Base-by-base conservation (phyloP, 2,113 vertebrate species). In the Chlamydotis undulata region DNA sequence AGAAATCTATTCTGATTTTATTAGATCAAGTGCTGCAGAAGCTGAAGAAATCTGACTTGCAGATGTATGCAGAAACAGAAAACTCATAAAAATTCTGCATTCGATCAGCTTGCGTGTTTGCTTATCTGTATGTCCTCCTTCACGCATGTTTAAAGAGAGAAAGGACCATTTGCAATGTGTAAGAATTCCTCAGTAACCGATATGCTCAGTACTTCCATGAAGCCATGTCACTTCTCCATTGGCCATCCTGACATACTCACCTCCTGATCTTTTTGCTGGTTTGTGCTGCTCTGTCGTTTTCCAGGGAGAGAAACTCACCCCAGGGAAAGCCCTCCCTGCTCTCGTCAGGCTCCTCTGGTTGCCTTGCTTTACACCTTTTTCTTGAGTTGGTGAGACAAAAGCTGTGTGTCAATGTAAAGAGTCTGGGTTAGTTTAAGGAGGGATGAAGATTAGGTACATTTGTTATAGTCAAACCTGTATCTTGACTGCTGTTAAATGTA, bases 201-300 rank as follows among this genome's bases (percentile, higher is more conserved):
- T 28, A 49, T 26, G 29, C 41, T 60, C 12, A 22, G 15, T 55
- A 43, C 52, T 78, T 89, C 65, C 49, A 21, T 39, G n/a, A 75
- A 60, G 26, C 18, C 13, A 10, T 31, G 21, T 25, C 29, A 61
- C 19, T 77, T 74, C 37, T 71, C 12, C 3, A 4, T 59, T 0
- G 0, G 5, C 47, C 2, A 0, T 57, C 63, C n/a, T n/a, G 37
- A 47, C n/a, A 26, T 3, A 4, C 5, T 49, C n/a, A 55, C 7
- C 14, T 41, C 43, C 23, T 39, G 14, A 26, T 49, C 19, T 60
- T 8, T 56, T 52, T 86, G 19, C 16, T 45, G 25, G 16, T 73
- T 88, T 75, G 17, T 71, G 35, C 28, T 52, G 35, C 24, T 87
- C 39, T 82, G 33, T 12, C 12, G 5, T 33, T 52, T 64, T 53